Conservation (phyloP, 2,888 invertebrate genomes). For the Lithophane leautieri region DNA sequence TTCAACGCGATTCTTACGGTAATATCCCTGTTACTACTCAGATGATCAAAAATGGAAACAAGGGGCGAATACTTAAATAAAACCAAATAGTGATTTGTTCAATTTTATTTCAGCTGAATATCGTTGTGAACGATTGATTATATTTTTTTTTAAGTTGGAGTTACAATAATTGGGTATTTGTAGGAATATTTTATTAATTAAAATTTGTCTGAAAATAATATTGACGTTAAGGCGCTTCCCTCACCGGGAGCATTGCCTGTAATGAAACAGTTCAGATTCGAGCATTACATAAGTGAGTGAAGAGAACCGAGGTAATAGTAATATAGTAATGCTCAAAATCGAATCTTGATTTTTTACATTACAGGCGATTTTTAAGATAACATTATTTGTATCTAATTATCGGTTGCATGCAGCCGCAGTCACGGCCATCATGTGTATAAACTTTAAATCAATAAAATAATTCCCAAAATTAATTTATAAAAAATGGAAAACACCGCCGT, state of each 20-base stretch:
- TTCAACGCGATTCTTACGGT: neutral
- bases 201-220: neutral
- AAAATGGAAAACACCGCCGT: neutral
- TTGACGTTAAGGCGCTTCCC: neutral
- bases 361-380: neutral
- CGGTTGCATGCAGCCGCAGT: too few relatives aligned
- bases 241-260: neutral
- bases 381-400: neutral
- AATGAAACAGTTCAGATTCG: neutral
- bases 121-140: conserved; percentile 75
- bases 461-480: neutral
- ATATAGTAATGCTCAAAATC: neutral
- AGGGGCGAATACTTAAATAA: conserved; percentile 72
- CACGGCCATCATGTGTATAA: neutral
- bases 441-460: neutral
- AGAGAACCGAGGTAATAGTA: neutral
- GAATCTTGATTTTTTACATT: neutral
- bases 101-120: conserved; percentile 79
- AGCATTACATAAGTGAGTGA: neutral
- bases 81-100: conserved; percentile 72
- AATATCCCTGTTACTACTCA: conserved; percentile 33
- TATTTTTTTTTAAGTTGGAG: conserved; percentile 40
- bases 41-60: conserved; percentile 36
- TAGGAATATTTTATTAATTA: neutral
- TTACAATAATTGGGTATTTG: conserved; percentile 33